A percentile compares a stretch with the other conserved stretches of the same genome.
phyloP scores from a whole-genome alignment of 2,113 vertebrate genomes.

The Thunnus maccoyii region DNA sequence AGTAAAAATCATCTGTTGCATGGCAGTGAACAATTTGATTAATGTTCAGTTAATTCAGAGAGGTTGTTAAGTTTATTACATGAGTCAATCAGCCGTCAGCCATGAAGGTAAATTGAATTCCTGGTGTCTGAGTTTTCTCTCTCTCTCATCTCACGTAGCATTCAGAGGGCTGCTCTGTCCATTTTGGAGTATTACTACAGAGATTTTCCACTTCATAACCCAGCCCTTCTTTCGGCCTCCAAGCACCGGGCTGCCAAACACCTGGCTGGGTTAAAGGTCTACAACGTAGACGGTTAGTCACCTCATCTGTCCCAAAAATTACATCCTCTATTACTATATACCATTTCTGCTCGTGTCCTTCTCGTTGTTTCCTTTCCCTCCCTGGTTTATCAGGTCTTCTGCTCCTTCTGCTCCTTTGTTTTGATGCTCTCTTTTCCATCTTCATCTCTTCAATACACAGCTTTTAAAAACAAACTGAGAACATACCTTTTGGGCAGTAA shows the following conservation, averaged over 20 bases:
- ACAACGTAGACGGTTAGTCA: conserved; percentile 93
- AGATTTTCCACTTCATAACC: conserved; percentile 95
- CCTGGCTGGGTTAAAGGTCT: conserved; percentile 94
- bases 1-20: too few relatives aligned
- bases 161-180: conserved; percentile 94
- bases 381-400: not conserved
- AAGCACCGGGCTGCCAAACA: conserved; percentile 93
- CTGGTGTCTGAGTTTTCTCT: conserved; percentile 12
- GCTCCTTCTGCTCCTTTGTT: conserved; percentile 8
- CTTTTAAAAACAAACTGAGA: conserved; percentile 87
- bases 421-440: conserved; percentile 24
- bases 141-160: conserved; percentile 79
- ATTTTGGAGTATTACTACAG: conserved; percentile 96
- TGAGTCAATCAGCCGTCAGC: not conserved
- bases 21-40: too few relatives aligned
- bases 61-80: not conserved
- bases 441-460: conserved; percentile 68
- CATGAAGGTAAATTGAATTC: not conserved
- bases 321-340: not conserved
- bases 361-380: not conserved
- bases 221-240: conserved; percentile 90
- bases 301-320: conserved; percentile 8
- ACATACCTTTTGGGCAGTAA: conserved; percentile 84
- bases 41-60: too few relatives aligned
- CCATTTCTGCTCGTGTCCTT: not conserved